Conservation (phyloP, 2,888 invertebrate genomes). For the Neuroscelio doddi region DNA sequence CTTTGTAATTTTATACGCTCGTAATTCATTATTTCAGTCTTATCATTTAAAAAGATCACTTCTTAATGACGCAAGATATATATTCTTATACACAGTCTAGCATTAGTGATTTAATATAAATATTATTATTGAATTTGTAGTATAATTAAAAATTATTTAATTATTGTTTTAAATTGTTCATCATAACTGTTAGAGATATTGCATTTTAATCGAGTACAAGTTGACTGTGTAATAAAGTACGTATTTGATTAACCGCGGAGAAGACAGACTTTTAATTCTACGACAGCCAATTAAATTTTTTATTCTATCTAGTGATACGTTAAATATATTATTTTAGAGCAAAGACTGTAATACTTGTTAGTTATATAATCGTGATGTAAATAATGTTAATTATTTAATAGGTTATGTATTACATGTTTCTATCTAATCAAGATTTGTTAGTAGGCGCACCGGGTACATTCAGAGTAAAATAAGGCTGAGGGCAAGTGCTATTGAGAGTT, state of each 20-base stretch:
- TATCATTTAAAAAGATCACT: slow-evolving; percentile 6
- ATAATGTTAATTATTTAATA: slow-evolving; percentile 5
- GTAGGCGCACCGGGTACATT: not conserved
- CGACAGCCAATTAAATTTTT: not conserved
- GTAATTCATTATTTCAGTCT: not conserved
- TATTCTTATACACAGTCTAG: no score
- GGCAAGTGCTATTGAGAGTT: no score
- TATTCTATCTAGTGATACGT: not conserved
- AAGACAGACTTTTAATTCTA: not conserved
- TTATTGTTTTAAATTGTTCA: no score
- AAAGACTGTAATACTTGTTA: not conserved
- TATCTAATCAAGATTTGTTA: not conserved
- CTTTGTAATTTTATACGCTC: not conserved
- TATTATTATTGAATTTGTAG: no score
- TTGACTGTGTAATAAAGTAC: not conserved
- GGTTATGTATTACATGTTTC: not conserved
- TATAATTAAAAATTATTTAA: no score
- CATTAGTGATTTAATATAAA: no score
- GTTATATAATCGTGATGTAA: slow-evolving; percentile 7
- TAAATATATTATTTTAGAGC: not conserved
- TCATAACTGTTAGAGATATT: no score
- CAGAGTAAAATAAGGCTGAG: no score
- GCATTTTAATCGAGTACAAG: no score
- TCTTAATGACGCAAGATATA: slow-evolving; percentile 1
- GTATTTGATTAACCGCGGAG: not conserved